These are phyloP conservation scores for Brachionus plicatilis DNA, from an alignment of 1,140 invertebrate species.

Conservation along the genomic window DNA sequence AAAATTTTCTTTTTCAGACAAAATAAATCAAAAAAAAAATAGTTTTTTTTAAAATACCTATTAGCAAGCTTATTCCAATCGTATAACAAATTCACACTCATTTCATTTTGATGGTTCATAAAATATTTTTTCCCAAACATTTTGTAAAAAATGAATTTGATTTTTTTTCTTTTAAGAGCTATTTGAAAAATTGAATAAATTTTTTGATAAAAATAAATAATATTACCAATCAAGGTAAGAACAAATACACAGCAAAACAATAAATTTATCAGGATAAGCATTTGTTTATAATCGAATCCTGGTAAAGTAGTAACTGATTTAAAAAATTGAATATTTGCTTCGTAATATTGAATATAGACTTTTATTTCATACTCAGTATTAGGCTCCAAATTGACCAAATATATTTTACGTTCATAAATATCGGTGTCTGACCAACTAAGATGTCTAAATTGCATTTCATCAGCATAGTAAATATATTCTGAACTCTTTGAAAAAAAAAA, in stretches of 20 bases:
- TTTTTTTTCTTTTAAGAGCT: neutral
- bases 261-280: neutral
- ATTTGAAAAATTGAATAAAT: neutral
- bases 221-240: neutral
- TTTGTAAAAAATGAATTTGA: neutral
- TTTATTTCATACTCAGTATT: neutral
- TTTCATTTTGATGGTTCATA: neutral
- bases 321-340: neutral
- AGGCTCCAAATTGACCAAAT: neutral
- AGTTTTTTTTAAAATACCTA: neutral
- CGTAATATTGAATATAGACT: neutral
- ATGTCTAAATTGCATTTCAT: neutral
- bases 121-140: neutral
- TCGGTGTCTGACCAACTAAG: neutral
- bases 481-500: neutral
- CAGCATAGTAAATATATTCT: neutral
- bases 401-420: neutral
- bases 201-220: neutral
- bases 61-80: neutral
- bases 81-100: neutral
- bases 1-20: neutral
- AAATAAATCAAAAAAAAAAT: neutral
- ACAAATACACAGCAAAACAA: neutral
- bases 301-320: neutral
- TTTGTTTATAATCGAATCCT: neutral